These are phyloP conservation scores for Thecocarcelia acutangulata DNA, from an alignment of 2,888 invertebrate genomes.

Conservation along the genomic window DNA sequence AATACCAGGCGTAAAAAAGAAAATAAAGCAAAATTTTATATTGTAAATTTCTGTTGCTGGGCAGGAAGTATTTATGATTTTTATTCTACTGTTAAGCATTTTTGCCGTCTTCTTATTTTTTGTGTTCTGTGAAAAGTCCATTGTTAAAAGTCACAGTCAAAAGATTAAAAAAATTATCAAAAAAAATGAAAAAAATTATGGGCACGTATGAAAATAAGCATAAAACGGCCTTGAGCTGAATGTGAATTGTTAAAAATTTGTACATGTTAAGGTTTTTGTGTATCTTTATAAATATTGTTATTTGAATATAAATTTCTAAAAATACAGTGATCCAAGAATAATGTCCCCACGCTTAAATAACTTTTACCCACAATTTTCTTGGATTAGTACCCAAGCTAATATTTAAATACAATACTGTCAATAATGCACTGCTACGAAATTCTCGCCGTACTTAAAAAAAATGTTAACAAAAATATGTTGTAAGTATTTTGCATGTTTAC, in stretches of 20 bases:
- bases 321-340: too few species aligned
- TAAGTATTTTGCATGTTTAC: too few species aligned
- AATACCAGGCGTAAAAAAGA: slow-evolving; percentile 5
- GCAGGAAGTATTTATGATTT: slow-evolving; percentile 41
- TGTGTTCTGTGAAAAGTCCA: slow-evolving; percentile 3
- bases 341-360: too few species aligned
- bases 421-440: too few species aligned
- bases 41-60: slow-evolving; percentile 2
- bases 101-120: slow-evolving; percentile 9
- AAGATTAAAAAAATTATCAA: neutral
- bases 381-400: too few species aligned
- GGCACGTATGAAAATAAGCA: neutral
- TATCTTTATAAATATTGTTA: too few species aligned
- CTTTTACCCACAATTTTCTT: too few species aligned
- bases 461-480: too few species aligned
- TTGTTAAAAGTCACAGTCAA: slow-evolving; percentile 23
- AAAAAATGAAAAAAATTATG: neutral
- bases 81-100: neutral
- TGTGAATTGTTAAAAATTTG: slow-evolving; percentile 3
- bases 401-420: too few species aligned
- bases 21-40: slow-evolving; percentile 5
- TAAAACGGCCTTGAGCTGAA: slow-evolving; percentile 47
- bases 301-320: too few species aligned
- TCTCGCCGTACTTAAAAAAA: too few species aligned
- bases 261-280: neutral